Evolutionary conservation across 2,888 invertebrate genomes (phyloP), one percentile per base, ranked within the genome.

Genomic region (Ornithoptera alexandrae): DNA sequence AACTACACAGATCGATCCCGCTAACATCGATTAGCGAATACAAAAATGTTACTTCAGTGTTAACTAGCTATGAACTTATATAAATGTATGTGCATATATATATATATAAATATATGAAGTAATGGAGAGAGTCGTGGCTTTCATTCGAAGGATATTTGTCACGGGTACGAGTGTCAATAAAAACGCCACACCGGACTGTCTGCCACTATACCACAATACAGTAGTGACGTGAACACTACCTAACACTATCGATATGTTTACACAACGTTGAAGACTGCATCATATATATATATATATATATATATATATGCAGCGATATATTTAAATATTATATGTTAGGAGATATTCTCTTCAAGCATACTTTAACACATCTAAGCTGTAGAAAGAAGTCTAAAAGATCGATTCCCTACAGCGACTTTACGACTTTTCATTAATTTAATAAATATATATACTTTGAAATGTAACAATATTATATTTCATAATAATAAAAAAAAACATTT

Each of bases 101-200:
- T 30, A 56, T 69, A 66, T n/a, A 36, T 66, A 62, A 17, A 67
- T 66, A 62, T 63, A 64, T 67, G 67, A 67, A 63, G 69, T 65
- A 68, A 76, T 73, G 71, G 77, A 73, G 77, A 73, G 77, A 76
- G 76, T 74, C 74, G 75, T 78, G 78, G 80, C 78, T 79, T 77
- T 82, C 83, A 81, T 84, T 83, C 84, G 82, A 78, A 77, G 83
- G 88, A 87, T 90, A 90, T 92, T 92, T 92, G 92, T 92, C 92
- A 92, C 91, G 80, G 46, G 81, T 81, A 90, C 85, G 86, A 92
- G 92, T 90, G 91, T 92, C 92, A 92, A 92, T 92, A 92, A 92
- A 92, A 92, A 90, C 82, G 92, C 90, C 92, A 92, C 87, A 84
- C 92, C 88, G 92, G 92, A 92, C 92, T 90, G 88, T 84, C 83